Base-by-base conservation (phyloP, 2,888 invertebrate species). In the Harmothoe impar region DNA sequence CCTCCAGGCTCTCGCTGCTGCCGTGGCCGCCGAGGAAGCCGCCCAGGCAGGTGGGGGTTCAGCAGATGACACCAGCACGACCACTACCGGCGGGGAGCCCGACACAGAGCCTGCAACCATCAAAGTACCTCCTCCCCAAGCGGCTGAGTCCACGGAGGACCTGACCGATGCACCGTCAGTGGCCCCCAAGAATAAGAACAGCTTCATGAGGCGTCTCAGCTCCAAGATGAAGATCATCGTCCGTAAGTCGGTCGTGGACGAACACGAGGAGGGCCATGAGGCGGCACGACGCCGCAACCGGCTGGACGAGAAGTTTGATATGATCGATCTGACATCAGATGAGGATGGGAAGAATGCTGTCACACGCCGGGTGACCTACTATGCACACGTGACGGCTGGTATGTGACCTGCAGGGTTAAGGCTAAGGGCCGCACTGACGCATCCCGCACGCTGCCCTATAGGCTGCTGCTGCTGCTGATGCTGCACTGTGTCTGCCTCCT, bases 271-370 rank as follows among this genome's bases (percentile, higher is more conserved):
- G 3, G 35, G 23, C 5, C 29, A 56, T 17, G 81, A 78, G 5
- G 78, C 78, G 15, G 43, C 68, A 5, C 86, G 51, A n/a, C 43
- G 23, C 23, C 68, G 62, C 0, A 51, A 77, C 72, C 29, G 62
- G 20, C 33, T 81, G 10, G 91, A 89, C 29, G 90, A 90, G 78
- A 90, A 89, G 54, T 90, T 92, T 86, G 89, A 91, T n/a, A 84
- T 92, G 56, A 89, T 92, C 15, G 92, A 92, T 52, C 89, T 92
- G 72, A 91, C 91, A 31, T 72, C 90, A 0, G 92, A 92, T n/a
- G 92, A 92, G 31, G 81, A 77, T 15, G 25, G 31, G n/a, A 15
- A 29, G 52, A 20, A 17, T n/a, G 72, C 90, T 43, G 56, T 62
- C 56, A 52, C 56, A 17, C 91, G 89, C 29, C 86, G 77, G 33